Base-by-base conservation (phyloP, 2,797 vertebrate genomes). In the Malacoraja senta region DNA sequence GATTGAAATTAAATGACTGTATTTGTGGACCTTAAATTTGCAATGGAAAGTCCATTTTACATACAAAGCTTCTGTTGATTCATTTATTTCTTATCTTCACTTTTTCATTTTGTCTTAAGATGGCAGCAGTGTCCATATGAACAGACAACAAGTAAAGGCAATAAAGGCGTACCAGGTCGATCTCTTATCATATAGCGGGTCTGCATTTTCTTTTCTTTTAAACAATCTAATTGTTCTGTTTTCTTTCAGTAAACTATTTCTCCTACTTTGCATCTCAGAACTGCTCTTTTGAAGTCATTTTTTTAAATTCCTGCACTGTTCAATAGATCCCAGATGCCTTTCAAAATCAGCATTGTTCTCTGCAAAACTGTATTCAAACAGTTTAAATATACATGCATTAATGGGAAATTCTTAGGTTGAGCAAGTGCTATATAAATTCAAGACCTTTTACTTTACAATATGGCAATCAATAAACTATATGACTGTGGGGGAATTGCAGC, bases 41-140 rank as follows among this genome's bases (percentile, higher is more conserved):
- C 71, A 74, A 72, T 1, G 10, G 38, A 72, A 74, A 91, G 63
- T 26, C 68, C 21, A 92, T 72, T n/a, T 76, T 38, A 29, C 24
- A 15, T 15, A 72, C 8, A 4, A 13, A 53, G 29, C 38, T 76
- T 91, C 68, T 74, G 68, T 68, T 74, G 13, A 92, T 53, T 58
- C 72, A 92, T 29, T 91, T 76, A 17, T 35, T 86, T 68, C 21
- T 72, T 15, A 32, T 13, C 24, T 92, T 92, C 90, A 92, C 26
- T 92, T 53, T 76, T 58, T 24, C 38, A 92, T 76, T 76, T 12
- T 92, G 90, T 92, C 90, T 92, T 92, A 92, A 92, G 90, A 92
- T 92, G 90, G 90, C 90, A 92, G 90, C 71, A 92, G 71, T 92
- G 90, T 38, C 65, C 84, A 74, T 26, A 76, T 1, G 26, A 74